A percentile compares a stretch with the other conserved stretches of the same genome.
Conservation (phyloP, 1,140 invertebrate species). For the Doryteuthis pealeii region DNA sequence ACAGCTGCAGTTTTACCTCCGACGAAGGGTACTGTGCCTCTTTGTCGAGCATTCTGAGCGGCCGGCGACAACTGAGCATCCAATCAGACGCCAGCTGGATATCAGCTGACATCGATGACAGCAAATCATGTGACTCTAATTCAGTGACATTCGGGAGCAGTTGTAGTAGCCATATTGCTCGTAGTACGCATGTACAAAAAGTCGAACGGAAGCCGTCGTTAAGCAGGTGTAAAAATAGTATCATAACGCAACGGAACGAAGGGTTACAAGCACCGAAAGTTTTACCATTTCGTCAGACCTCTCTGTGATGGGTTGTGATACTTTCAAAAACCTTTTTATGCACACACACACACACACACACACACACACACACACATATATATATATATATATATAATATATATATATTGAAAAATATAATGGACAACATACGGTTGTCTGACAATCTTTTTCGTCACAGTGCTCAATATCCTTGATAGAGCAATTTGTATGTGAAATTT, state of each 20-base stretch:
- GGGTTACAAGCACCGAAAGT: neutral
- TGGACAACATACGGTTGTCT: no score
- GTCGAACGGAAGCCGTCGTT: neutral
- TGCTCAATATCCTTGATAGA: no score
- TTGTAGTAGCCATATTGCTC: no score
- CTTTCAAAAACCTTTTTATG: no score
- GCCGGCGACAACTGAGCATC: neutral
- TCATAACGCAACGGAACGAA: neutral
- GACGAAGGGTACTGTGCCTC: slow-evolving; percentile 7
- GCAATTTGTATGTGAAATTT: no score
- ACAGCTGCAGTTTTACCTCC: neutral
- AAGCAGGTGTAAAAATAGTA: neutral
- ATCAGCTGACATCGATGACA: neutral
- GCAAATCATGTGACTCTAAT: neutral
- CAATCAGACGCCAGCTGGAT: slow-evolving; percentile 10
- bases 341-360: no score
- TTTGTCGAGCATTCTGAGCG: neutral
- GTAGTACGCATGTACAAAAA: neutral
- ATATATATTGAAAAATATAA: no score
- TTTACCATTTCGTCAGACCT: neutral
- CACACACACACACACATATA: no score
- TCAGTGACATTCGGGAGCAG: neutral
- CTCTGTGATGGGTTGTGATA: no score
- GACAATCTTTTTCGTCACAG: no score
- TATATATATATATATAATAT: no score